These are phyloP conservation scores for Hirtodrosophila cameraria DNA, from an alignment of 2,888 invertebrate genomes.

Conservation along the genomic window DNA sequence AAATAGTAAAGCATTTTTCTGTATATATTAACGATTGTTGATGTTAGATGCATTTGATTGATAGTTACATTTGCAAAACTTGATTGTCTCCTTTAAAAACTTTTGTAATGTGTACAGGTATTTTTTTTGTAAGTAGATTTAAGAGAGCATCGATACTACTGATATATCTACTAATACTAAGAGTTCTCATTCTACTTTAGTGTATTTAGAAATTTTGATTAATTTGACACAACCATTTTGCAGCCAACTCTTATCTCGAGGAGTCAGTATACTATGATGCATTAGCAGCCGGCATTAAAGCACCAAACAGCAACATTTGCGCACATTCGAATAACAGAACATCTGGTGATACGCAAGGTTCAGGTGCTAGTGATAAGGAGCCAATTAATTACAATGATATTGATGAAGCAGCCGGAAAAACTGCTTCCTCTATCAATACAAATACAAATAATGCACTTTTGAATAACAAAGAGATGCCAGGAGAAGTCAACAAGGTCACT, in stretches of 20 bases:
- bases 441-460: slow-evolving; percentile 12
- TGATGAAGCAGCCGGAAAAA: slow-evolving; percentile 11
- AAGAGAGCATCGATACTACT: no score
- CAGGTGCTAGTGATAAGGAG: slow-evolving; percentile 33
- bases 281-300: slow-evolving; percentile 86
- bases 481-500: slow-evolving; percentile 16
- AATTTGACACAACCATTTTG: no score
- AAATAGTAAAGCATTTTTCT: no score
- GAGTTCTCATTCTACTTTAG: no score
- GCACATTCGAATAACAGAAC: slow-evolving; percentile 13
- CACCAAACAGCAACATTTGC: slow-evolving; percentile 46
- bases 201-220: background rate
- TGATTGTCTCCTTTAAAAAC: no score
- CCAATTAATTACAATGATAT: slow-evolving; percentile 49
- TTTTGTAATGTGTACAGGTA: no score
- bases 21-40: no score
- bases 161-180: no score
- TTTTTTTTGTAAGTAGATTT: no score
- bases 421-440: slow-evolving; percentile 23
- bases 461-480: slow-evolving; percentile 16
- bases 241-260: slow-evolving; percentile 87
- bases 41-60: no score
- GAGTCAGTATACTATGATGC: slow-evolving; percentile 94
- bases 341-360: slow-evolving; percentile 14
- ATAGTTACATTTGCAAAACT: no score